Conservation (phyloP, 2,888 invertebrate genomes). For the Drymonia ruficornis region DNA sequence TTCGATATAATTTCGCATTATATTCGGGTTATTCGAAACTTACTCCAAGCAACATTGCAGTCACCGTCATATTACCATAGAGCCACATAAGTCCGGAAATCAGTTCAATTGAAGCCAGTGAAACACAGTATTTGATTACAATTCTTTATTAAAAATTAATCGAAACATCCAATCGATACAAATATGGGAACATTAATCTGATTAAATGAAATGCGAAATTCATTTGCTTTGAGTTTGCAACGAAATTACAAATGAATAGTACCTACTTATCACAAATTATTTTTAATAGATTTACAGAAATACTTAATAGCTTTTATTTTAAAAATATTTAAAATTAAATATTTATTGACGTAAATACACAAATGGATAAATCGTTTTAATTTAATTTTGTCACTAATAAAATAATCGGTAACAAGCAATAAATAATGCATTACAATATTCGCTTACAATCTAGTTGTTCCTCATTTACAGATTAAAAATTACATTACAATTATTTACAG, state of each 20-base stretch:
- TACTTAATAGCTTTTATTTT: too few relatives aligned
- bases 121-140: slow-evolving; percentile 46
- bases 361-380: too few relatives aligned
- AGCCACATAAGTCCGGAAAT: background rate
- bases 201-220: slow-evolving; percentile 9
- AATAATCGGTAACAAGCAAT: too few relatives aligned
- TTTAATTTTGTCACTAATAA: too few relatives aligned
- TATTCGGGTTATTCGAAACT: background rate
- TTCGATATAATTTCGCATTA: background rate
- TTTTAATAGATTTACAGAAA: too few relatives aligned
- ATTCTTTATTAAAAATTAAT: slow-evolving; percentile 73
- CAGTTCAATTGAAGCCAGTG: slow-evolving; percentile 8
- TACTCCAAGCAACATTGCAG: background rate
- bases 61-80: background rate
- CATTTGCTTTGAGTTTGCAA: slow-evolving; percentile 19
- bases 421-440: slow-evolving; percentile 22
- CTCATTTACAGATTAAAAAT: slow-evolving; percentile 73
- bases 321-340: too few relatives aligned
- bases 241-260: slow-evolving; percentile 7
- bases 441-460: slow-evolving; percentile 77
- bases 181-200: slow-evolving; percentile 54
- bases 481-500: slow-evolving; percentile 54
- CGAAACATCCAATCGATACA: slow-evolving; percentile 64
- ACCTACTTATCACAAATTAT: too few relatives aligned
- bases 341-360: too few relatives aligned